Evolutionary conservation across 2,888 invertebrate species (phyloP).

Genomic region (Tetranychus piercei): DNA sequence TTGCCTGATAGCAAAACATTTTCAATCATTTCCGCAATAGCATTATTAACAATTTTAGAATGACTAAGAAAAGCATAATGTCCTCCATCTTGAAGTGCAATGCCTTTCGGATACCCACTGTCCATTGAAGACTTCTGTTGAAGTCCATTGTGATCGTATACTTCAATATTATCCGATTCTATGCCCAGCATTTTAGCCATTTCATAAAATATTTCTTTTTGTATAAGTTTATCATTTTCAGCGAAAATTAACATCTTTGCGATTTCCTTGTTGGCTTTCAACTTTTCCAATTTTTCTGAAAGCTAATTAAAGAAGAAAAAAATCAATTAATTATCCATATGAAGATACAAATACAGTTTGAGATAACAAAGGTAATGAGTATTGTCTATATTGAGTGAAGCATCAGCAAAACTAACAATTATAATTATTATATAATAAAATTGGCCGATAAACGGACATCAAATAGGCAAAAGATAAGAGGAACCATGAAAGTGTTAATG

Average conservation of each 20-base stretch:
- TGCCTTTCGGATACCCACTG: slow-evolving; percentile 7
- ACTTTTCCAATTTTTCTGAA: slow-evolving; percentile 11
- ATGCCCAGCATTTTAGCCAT: slow-evolving; percentile 23
- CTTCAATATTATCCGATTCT: slow-evolving; percentile 16
- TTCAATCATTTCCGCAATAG: slow-evolving; percentile 1
- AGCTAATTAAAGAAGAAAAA: neutral
- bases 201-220: slow-evolving; percentile 23
- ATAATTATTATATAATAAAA: too few species aligned
- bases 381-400: too few species aligned
- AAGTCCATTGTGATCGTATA: slow-evolving; percentile 21
- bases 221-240: slow-evolving; percentile 25
- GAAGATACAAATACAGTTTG: neutral
- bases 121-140: neutral
- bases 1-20: neutral
- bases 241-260: slow-evolving; percentile 22
- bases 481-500: too few species aligned
- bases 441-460: too few species aligned
- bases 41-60: slow-evolving; percentile 16
- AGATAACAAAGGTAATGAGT: too few species aligned
- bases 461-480: too few species aligned
- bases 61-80: slow-evolving; percentile 21
- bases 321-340: neutral
- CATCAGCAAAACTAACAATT: too few species aligned
- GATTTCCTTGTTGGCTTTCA: slow-evolving; percentile 13
- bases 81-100: slow-evolving; percentile 18